phyloP scores from a whole-genome alignment of 1,140 invertebrate species.

The Colletes gigas region DNA sequence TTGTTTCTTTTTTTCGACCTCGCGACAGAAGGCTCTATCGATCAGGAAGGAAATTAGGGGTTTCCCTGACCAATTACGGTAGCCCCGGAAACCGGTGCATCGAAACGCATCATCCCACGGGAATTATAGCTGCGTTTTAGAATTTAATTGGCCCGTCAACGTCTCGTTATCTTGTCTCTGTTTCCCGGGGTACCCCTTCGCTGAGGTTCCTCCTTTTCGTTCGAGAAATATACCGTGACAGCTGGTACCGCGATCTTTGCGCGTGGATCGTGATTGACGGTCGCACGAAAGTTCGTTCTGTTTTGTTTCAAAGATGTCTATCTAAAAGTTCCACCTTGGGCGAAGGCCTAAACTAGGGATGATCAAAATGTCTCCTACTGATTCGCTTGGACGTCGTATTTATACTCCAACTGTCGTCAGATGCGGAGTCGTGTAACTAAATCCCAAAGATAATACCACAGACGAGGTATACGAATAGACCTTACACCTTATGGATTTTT shows the following conservation, averaged over 20 bases:
- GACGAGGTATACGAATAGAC: too few relatives aligned
- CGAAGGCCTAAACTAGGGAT: not conserved
- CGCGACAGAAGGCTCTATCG: constrained; percentile 34
- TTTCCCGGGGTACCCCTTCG: constrained; percentile 17
- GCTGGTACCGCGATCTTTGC: constrained; percentile 32
- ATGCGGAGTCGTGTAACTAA: too few relatives aligned
- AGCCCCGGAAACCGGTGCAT: constrained; percentile 23
- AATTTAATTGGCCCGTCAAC: constrained; percentile 71
- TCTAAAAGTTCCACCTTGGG: not conserved
- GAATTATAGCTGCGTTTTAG: constrained; percentile 57
- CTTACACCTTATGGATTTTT: too few relatives aligned
- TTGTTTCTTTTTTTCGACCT: not conserved
- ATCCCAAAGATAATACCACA: too few relatives aligned
- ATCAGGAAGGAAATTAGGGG: constrained; percentile 45
- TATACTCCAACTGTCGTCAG: too few relatives aligned
- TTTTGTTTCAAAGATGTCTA: constrained; percentile 5
- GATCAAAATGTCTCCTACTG: too few relatives aligned
- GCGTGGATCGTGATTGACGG: constrained; percentile 41
- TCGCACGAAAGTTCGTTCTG: constrained; percentile 26
- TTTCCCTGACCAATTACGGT: constrained; percentile 45
- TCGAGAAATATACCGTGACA: constrained; percentile 30
- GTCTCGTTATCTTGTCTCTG: constrained; percentile 65
- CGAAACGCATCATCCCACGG: constrained; percentile 54
- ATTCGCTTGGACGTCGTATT: too few relatives aligned
- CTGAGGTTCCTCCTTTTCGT: not conserved